Evolutionary conservation across 2,888 invertebrate species (phyloP), one percentile per base, ranked within the genome.

Genomic region (Bedellia somnulentella): DNA sequence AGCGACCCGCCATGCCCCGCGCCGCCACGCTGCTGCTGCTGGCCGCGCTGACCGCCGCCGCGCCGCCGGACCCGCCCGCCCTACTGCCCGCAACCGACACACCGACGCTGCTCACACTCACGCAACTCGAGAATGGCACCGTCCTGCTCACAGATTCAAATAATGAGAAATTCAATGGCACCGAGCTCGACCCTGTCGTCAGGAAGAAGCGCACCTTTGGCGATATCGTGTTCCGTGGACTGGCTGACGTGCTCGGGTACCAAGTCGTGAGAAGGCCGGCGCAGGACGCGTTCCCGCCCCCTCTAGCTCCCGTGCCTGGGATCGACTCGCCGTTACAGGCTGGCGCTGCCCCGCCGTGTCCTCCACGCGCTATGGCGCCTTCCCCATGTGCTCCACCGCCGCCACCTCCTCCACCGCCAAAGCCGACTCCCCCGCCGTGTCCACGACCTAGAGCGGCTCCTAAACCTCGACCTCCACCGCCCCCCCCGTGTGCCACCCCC

Each of bases 131-230:
- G 23, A 38, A 39, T 15, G 42, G 33, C 16, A 41, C 38, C 27
- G 54, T 48, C 25, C 53, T 54, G n/a, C 37, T 52, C 21, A 38
- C 44, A 4, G 53, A 52, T 3, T n/a, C n/a, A n/a, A 32, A 46
- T 14, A 31, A 27, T 9, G 32, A 29, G 11, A 22, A 16, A 8
- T 3, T 12, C 2, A 10, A 22, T 1, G 57, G 59, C 30, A 55
- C 49, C 3, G 55, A 58, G 8, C 57, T 58, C 32, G 66, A 58
- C 27, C 60, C 67, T 6, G 47, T 75, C 16, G 67, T 75, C 27
- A 49, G 77, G n/a, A 63, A 62, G 52, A 77, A 77, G 43, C 47
- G 77, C 31, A 77, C 76, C 1, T 76, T 77, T 42, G 76, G 77
- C 5, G 73, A 77, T 31, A 52, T 76, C 36, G 71, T 77, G 45